Conservation (phyloP, 2,113 vertebrate species). For the Crotalus viridis region DNA sequence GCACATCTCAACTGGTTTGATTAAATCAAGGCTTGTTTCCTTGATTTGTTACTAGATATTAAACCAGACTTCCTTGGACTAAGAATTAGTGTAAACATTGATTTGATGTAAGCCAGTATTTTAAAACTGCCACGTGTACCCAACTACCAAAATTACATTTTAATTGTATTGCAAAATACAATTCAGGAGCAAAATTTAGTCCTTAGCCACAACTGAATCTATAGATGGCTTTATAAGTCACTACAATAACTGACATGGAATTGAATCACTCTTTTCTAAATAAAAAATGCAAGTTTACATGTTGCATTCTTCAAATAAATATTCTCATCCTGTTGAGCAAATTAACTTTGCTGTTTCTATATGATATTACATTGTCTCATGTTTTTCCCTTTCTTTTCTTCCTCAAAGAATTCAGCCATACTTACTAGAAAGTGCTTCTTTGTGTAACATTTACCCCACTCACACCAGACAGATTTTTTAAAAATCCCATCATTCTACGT, state of each 20-base stretch:
- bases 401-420: neutral
- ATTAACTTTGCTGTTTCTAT: slow-evolving; percentile 11
- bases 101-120: neutral
- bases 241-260: slow-evolving; percentile 38
- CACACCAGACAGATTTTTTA: neutral
- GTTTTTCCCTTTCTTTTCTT: neutral
- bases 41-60: neutral
- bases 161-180: neutral
- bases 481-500: neutral
- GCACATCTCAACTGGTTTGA: neutral
- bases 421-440: neutral
- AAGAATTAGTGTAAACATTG: neutral
- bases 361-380: neutral
- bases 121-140: neutral
- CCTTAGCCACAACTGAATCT: neutral
- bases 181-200: neutral
- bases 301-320: slow-evolving; percentile 24
- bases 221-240: slow-evolving; percentile 26
- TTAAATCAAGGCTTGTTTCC: neutral
- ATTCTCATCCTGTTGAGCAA: slow-evolving; percentile 21
- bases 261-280: slow-evolving; percentile 45
- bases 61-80: neutral
- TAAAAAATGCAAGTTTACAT: slow-evolving; percentile 28
- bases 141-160: neutral
- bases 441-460: neutral